Evolutionary conservation across 2,797 vertebrate species (phyloP), one percentile per base, ranked within the genome.

Genomic region (Enteromius unitaeniatus): DNA sequence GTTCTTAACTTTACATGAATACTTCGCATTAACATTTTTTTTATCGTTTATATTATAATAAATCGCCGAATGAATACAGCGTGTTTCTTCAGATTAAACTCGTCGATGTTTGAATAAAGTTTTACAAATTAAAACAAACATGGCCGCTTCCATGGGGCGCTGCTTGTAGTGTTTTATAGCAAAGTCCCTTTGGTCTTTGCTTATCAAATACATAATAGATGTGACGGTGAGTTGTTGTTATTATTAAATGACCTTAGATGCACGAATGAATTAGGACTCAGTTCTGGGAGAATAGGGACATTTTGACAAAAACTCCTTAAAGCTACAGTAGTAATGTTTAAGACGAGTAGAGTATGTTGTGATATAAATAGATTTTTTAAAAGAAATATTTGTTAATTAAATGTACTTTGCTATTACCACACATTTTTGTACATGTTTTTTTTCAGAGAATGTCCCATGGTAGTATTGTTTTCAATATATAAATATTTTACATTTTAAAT

Each of bases 201-300:
- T 64, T 64, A 17, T 64, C 15, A 17, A 17, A 64, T 0, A 47
- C 19, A 47, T 34, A 69, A 55, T 75, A 10, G 6, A 40, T 31
- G 72, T 42, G 72, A 67, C n/a, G 60, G 81, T 82, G 31, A 65
- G 80, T 74, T 40, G 7, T 55, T 78, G 28, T 47, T 47, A 15
- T 74, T 40, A 49, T 19, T 9, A 60, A 47, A 17, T 2, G 4
- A 8, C 19, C 0, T 62, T 73, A 6, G 28, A 78, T 47, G 3
- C 3, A 42, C 11, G 6, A 40, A 53, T 26, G 8, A 68, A 67
- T 31, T 42, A 58, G 2, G 49, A 6, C 11, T 75, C 31, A 37
- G 6, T 9, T 15, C 19, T 37, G 31, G 23, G 6, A 55, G n/a
- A 55, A 17, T 9, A 23, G 3, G 11, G 0, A 10, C 3, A 74